Evolutionary conservation across 2,797 vertebrate genomes (phyloP).

Genomic region (Echeneis naucrates): DNA sequence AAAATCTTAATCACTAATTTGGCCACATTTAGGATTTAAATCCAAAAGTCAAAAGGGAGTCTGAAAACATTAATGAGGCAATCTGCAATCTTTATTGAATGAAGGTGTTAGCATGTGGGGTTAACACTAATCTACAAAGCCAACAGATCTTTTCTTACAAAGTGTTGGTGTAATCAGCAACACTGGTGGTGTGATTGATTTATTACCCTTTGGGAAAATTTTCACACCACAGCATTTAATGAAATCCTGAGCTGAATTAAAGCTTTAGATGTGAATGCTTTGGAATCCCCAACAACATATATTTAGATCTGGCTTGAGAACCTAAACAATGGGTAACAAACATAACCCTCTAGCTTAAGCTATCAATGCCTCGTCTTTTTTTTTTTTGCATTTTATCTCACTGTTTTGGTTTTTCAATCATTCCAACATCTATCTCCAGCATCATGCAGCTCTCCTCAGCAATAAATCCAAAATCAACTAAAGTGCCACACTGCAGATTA

Average conservation of each 20-base stretch:
- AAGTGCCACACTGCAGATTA: not conserved
- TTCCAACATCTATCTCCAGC: no score
- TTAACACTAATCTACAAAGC: no score
- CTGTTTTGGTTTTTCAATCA: not conserved
- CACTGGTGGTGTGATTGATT: no score
- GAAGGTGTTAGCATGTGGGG: no score
- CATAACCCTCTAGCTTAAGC: constrained; percentile 2
- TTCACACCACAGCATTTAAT: not conserved
- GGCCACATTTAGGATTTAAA: no score
- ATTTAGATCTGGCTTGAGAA: not conserved
- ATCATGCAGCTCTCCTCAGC: not conserved
- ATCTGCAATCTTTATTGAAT: no score
- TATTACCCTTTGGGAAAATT: no score
- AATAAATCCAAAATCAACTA: not conserved
- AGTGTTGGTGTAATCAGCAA: no score
- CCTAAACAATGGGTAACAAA: constrained; percentile 6
- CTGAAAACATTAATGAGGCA: no score
- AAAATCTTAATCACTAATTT: no score
- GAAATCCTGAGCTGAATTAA: not conserved
- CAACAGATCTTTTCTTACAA: no score
- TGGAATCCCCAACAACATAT: not conserved
- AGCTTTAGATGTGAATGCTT: constrained; percentile 13
- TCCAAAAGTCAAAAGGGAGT: no score
- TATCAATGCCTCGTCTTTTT: not conserved
- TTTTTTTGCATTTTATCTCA: not conserved